Base-by-base conservation (phyloP, 2,888 invertebrate species). In the Venustoraphidia nigricollis region DNA sequence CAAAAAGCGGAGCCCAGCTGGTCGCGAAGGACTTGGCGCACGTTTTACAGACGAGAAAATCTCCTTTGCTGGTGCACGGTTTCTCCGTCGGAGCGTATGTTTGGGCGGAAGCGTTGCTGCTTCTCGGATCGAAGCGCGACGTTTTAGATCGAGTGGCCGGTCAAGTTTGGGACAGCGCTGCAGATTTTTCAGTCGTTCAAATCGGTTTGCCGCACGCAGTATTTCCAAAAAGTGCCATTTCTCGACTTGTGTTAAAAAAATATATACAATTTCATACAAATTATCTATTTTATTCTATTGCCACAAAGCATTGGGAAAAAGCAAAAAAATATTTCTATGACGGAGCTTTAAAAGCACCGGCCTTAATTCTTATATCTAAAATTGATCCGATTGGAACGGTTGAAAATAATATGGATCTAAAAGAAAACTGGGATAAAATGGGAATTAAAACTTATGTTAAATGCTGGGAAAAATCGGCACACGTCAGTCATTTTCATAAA, bases 41-140 rank as follows among this genome's bases (percentile, higher is more conserved):
- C n/a, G 71, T 74, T 52, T 57, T 76, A 47, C 11, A 41, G 10
- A n/a, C 13, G 14, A 46, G 34, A 27, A 11, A 8, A 36, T 34
- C 34, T 36, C 69, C 71, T 35, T 59, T 76, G 36, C 56, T 77
- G 42, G 58, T 76, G 10, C 77, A 77, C 57, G 76, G 75, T 8
- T 76, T 77, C 56, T 77, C 76, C 8, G 75, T 77, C 2, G 77
- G 75, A 6, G 76, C 70, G 9, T 77, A 77, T 52, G 59, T 76
- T 54, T 76, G 71, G 65, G 75, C 75, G 5, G 77, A 77, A 58
- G 61, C 68, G 10, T 59, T 76, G 46, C 65, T 68, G 36, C 58
- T 67, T 45, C 60, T 74, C 46, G 54, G 65, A 35, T 58, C 58
- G 2, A 61, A 67, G 42, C 61, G 60, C 34, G 61, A 68, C 48